Base-by-base conservation (phyloP, 2,888 invertebrate species). In the Eudasyphora cyanicolor region DNA sequence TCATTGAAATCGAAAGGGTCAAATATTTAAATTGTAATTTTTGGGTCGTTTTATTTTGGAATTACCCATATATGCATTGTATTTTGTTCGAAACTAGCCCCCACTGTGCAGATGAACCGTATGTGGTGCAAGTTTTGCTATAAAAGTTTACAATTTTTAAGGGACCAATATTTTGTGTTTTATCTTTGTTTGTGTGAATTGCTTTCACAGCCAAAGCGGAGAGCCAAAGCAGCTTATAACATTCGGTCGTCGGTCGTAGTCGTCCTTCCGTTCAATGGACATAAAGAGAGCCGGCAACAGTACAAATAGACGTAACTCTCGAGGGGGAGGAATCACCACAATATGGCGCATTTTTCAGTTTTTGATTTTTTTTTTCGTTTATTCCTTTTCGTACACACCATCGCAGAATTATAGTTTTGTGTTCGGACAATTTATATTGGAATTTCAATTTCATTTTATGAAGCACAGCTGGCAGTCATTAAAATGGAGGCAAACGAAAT, bases 401-500 rank as follows among this genome's bases (percentile, higher is more conserved):
- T 0, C 8, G 45, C 70, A 57, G 27, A 73, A 60, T 73, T 42
- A 42, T 73, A 42, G 42, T 42, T 60, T 51, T 79, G 71, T 67
- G 57, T 67, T 67, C 49, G 17, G 12, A 60, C 69, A 76, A 38
- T 62, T 73, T n/a, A 49, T 76, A 62, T 74, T 76, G 32, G 51
- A 79, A 74, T 75, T 80, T 57, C 35, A 71, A 62, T 74, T 76
- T 69, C 12, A 70, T 77, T 74, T 77, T 38, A 80, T 75, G 64
- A 79, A 83, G 54, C 76, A 62, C 79, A 83, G 76, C 79, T 83
- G 82, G 38, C 49, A 73, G 67, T 76, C 67, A 76, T 69, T 73
- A 76, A 76, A 69, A 27, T 5, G 12, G 10, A n/a, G 45, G 4
- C 24, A 62, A 69, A 17, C 19, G 35, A 3, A n/a, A n/a, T 17